Evolutionary conservation across 30 jellyfish, hydroid and myxozoan genomes (phyloP).

Genomic region (Hydractinia symbiolongicarpus): DNA sequence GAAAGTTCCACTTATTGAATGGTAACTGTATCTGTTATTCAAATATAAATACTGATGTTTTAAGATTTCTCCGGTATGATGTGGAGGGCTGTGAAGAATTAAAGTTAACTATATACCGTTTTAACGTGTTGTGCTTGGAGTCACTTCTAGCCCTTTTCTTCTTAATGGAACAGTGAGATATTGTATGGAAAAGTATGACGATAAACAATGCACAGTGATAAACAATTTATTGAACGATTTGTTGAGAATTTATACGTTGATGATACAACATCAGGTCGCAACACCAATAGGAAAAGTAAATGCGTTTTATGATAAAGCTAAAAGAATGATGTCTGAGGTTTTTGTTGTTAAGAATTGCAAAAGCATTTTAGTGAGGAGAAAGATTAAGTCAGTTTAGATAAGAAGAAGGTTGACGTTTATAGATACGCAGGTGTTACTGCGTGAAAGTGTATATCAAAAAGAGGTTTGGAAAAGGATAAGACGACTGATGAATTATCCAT

Average conservation of each 20-base stretch:
- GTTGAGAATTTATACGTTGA: background rate
- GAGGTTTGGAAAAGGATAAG: background rate
- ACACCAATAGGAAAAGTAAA: background rate
- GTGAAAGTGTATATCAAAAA: background rate
- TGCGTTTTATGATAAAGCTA: background rate
- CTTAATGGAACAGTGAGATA: background rate
- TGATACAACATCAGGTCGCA: slow-evolving; percentile 4
- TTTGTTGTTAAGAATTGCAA: background rate
- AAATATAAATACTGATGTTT: background rate
- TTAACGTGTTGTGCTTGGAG: background rate
- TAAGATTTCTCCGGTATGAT: background rate
- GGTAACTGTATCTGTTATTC: background rate
- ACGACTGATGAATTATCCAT: no score
- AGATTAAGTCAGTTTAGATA: background rate
- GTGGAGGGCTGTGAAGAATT: background rate
- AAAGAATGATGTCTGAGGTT: background rate
- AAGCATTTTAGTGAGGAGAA: background rate
- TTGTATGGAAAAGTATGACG: background rate
- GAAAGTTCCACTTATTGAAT: no score
- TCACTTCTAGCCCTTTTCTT: background rate
- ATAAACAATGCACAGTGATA: background rate
- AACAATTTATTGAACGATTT: background rate
- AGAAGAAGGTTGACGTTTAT: no score
- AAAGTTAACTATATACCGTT: background rate
- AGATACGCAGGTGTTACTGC: no score